Evolutionary conservation across 2,797 vertebrate genomes (phyloP).

Genomic region (Chlorospingus flavigularis): DNA sequence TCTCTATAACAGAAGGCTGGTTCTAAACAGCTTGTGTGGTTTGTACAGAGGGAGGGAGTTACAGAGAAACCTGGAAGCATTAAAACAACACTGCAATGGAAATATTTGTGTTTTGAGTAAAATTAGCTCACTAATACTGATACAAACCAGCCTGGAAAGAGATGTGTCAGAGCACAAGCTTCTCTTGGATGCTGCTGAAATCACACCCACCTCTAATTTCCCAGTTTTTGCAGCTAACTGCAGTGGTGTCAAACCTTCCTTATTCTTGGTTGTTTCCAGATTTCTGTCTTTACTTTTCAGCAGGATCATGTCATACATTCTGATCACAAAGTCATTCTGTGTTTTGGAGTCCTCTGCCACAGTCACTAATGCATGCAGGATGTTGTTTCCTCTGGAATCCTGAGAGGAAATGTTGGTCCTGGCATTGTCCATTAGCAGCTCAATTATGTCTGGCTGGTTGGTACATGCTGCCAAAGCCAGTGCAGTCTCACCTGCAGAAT

Average conservation of each 20-base stretch:
- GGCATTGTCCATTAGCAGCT: constrained; percentile 78
- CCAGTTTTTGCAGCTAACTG: constrained; percentile 80
- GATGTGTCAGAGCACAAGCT: neutral
- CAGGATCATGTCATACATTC: constrained; percentile 79
- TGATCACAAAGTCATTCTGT: constrained; percentile 79
- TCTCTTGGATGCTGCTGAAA: neutral
- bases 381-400: constrained; percentile 80
- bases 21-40: neutral
- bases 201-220: constrained; percentile 76
- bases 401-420: constrained; percentile 75
- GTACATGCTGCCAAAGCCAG: constrained; percentile 79
- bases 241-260: constrained; percentile 73
- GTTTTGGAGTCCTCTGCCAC: constrained; percentile 79
- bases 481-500: constrained; percentile 73
- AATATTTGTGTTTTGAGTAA: neutral
- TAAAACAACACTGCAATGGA: neutral
- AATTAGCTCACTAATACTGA: neutral
- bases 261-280: constrained; percentile 76
- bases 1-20: neutral
- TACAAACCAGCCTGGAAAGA: neutral
- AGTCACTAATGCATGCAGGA: constrained; percentile 77
- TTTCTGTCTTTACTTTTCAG: constrained; percentile 72
- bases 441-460: constrained; percentile 79
- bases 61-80: neutral
- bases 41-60: neutral